Conservation (phyloP, 2,113 vertebrate species). For the Numida meleagris region DNA sequence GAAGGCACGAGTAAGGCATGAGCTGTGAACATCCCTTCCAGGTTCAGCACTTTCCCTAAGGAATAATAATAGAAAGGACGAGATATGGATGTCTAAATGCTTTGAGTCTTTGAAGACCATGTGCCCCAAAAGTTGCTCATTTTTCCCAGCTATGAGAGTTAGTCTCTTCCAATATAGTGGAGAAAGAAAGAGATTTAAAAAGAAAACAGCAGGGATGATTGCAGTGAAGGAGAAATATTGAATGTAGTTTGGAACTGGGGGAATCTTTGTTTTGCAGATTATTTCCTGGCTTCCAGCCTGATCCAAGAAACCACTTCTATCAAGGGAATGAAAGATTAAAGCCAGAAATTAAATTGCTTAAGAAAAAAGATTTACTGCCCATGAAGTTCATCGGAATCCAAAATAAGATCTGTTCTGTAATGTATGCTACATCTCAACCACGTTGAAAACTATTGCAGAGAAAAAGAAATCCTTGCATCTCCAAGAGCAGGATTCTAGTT, state of each 20-base stretch:
- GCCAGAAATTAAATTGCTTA: conserved; percentile 42
- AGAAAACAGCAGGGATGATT: background rate
- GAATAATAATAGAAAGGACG: background rate
- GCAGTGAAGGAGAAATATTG: conserved; percentile 20
- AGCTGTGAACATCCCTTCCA: background rate
- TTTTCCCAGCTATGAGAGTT: background rate
- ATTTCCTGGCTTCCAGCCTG: conserved; percentile 56
- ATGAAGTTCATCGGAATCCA: conserved; percentile 15
- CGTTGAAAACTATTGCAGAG: background rate
- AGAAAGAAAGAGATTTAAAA: background rate
- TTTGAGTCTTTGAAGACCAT: background rate
- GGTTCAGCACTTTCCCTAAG: background rate
- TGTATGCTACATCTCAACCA: background rate
- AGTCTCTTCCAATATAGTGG: background rate
- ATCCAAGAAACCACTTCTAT: conserved; percentile 67
- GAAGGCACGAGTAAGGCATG: background rate
- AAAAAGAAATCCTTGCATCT: conserved; percentile 36
- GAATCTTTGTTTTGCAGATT: conserved; percentile 53
- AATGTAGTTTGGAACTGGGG: conserved; percentile 42
- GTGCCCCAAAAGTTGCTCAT: background rate
- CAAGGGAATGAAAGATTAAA: conserved; percentile 58
- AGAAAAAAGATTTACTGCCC: conserved; percentile 58
- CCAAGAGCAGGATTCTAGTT: conserved; percentile 34
- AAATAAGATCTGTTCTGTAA: conserved; percentile 37
- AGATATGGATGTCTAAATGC: background rate